Base-by-base conservation (phyloP, 1,140 invertebrate species). In the Littorina saxatilis region DNA sequence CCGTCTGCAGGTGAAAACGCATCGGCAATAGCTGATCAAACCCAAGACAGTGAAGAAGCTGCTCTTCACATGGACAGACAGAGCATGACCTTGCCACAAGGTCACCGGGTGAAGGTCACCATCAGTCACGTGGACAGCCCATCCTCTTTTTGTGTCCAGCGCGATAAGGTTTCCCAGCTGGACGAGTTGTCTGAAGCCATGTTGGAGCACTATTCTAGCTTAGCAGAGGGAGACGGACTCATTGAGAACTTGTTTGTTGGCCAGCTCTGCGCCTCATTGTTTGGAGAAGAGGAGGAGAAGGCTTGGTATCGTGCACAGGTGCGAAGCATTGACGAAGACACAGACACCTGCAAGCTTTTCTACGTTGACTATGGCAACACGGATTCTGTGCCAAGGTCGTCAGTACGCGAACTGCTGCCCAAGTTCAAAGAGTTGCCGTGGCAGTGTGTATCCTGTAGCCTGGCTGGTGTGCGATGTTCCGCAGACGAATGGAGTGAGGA, bases 191-290 rank as follows among this genome's bases (percentile, higher is more conserved):
- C 86, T 58, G 84, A 88, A 63, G 79, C 80, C 20, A 87, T 90
- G 86, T 87, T 80, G 80, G 85, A 89, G 20, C 82, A 87, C 20
- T 88, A 86, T 58, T 83, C 70, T 63, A 76, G 52, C 23, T 63
- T 68, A 58, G 43, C 61, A 52, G 82, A 82, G 35, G 74, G n/a
- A 3, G 95, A 96, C n/a, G 93, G 93, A 5, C 94, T 95, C 66
- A 81, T 87, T n/a, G 94, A 96, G n/a, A 40, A 79, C 92, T 95
- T 95, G 0, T 91, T 96, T 78, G 87, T 93, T 85, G 90, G 92
- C 97, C 76, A 85, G 58, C 23, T 85, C 0, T 85, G 84, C 63
- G 85, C 85, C 13, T 82, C 77, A 15, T 61, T 73, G 39, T 89
- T 72, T 74, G 81, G 80, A 29, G 80, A 74, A 35, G 87, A 84